Evolutionary conservation across 2,888 invertebrate species (phyloP), one percentile per base, ranked within the genome.

Genomic region (Sepioteuthis lessoniana): DNA sequence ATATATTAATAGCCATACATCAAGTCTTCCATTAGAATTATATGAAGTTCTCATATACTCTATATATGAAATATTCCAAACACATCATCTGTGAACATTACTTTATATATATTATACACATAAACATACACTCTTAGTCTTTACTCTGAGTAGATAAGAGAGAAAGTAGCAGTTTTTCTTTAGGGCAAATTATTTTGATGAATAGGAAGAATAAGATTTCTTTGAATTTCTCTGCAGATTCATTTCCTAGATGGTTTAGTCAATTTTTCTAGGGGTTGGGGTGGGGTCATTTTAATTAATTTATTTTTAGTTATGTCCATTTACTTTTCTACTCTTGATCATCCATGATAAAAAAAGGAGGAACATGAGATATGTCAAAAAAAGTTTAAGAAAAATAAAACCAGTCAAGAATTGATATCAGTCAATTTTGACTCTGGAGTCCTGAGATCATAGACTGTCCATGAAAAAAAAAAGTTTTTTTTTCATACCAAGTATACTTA

Each of bases 391-490:
- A 28, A 55, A 76, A 31, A 31, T 31, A 76, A n/a, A 76, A 35
- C n/a, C 16, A 76, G n/a, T 76, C 13, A 16, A 76, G n/a, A 35
- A 35, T 76, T 76, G n/a, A 76, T 76, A 76, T 76, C 16, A 76
- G n/a, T 76, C 13, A 76, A 76, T 35, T n/a, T 76, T 76, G 76
- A 76, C 76, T 76, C 16, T 76, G 76, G 76, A 76, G 76, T 76
- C 76, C 76, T 76, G 76, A 76, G 76, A 76, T 76, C 76, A 76
- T 76, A n/a, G 76, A 76, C 76, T 76, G n/a, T 76, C n/a, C 76
- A 76, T 35, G 4, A 76, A 13, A 60, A 19, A 60, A 60, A 60
- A 60, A 60, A 76, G 31, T 2, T 76, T 35, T 2, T 76, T 76
- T 76, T 76, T n/a, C 16, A n/a, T 76, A 35, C 76, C 76, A 76